Percentiles rank a stretch among this genome's conserved stretches.
Evolutionary conservation across 2,797 vertebrate genomes (phyloP).

Genomic region (Crocidura indochinensis): DNA sequence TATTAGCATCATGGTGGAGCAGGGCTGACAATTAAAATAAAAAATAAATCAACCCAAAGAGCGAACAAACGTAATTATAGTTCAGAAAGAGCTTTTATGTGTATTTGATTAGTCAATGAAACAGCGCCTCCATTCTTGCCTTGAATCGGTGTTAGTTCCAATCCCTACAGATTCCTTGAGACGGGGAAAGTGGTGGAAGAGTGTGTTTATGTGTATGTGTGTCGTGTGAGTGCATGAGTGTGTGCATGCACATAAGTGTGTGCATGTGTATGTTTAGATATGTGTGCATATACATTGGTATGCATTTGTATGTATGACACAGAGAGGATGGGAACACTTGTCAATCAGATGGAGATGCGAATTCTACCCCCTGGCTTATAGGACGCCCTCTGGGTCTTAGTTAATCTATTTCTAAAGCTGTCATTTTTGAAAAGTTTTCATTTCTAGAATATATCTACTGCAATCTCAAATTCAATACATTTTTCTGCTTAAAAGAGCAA

Average conservation of each 20-base stretch:
- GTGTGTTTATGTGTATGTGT: neutral
- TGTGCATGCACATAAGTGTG: neutral
- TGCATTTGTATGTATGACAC: no score
- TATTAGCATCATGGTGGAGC: conserved; percentile 92
- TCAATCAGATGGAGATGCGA: neutral
- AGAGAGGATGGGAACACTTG: neutral
- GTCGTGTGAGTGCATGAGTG: neutral
- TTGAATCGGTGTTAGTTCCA: conserved; percentile 81
- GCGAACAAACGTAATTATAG: conserved; percentile 91
- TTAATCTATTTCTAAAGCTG: conserved; percentile 14
- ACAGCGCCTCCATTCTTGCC: conserved; percentile 87
- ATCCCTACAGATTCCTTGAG: neutral
- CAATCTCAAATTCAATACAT: neutral
- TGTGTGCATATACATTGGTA: neutral
- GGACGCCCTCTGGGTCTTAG: neutral
- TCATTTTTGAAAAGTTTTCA: neutral
- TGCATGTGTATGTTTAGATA: no score
- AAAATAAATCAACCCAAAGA: conserved; percentile 92
- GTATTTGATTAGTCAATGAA: conserved; percentile 92
- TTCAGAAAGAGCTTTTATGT: conserved; percentile 92
- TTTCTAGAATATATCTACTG: neutral
- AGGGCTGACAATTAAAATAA: conserved; percentile 92
- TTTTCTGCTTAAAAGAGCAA: neutral
- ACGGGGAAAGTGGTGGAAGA: neutral
- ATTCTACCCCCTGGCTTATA: neutral